These are phyloP conservation scores for Gallinago solitaria DNA, from an alignment of 2,797 vertebrate genomes.

Conservation along the genomic window DNA sequence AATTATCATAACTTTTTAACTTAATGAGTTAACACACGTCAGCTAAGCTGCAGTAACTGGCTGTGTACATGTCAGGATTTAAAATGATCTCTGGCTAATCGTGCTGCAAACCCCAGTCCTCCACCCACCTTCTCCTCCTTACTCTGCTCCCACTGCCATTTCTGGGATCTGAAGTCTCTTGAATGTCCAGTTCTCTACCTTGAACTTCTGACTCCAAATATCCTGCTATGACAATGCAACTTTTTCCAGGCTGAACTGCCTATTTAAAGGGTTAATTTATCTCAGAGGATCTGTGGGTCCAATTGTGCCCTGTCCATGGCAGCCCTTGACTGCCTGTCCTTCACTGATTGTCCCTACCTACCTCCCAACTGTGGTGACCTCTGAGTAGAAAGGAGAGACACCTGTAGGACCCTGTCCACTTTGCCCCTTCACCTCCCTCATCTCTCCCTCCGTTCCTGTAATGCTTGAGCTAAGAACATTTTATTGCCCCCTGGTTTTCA, in stretches of 20 bases:
- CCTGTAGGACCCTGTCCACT: constrained; percentile 64
- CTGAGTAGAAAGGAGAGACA: constrained; percentile 13
- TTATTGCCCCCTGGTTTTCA: constrained; percentile 86
- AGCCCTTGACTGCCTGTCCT: not conserved
- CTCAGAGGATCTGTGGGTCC: not conserved
- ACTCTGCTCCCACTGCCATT: not conserved
- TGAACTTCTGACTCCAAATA: not conserved
- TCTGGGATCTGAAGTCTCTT: not conserved
- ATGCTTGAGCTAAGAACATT: constrained; percentile 75
- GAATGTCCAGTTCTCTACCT: not conserved
- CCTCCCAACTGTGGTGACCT: not conserved
- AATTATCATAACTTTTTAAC: constrained; percentile 72
- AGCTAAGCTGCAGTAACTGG: constrained; percentile 67
- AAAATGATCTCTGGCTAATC: constrained; percentile 55
- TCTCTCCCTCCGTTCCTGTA: constrained; percentile 24
- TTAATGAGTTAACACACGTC: constrained; percentile 69
- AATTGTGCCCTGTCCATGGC: not conserved
- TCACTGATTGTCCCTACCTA: not conserved
- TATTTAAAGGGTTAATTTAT: not conserved
- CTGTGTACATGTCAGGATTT: constrained; percentile 71
- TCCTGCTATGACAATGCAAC: not conserved
- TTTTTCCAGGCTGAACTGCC: not conserved
- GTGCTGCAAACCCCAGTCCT: not conserved
- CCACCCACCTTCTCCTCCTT: not conserved
- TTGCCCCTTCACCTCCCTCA: constrained; percentile 66